Base-by-base conservation (phyloP, 2,888 invertebrate genomes). In the Thelaira solivaga region DNA sequence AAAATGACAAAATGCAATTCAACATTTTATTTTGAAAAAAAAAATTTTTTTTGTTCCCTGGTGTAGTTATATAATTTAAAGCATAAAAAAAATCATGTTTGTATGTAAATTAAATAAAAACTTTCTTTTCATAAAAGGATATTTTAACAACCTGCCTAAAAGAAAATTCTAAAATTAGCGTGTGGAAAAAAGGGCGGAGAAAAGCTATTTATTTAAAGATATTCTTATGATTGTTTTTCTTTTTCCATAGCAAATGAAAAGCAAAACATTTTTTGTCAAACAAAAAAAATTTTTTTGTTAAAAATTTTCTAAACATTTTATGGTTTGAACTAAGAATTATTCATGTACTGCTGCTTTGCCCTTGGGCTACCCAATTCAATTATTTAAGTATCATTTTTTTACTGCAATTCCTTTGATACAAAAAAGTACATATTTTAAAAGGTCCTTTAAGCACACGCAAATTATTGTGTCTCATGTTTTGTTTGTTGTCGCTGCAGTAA, bases 391-490 rank as follows among this genome's bases (percentile, higher is more conserved):
- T 10, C 16, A 45, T 2, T 57, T 24, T 55, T 67, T 67, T 67
- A 16, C 34, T 34, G 11, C 39, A 51, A 10, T 49, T 18, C 26
- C 26, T n/a, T 31, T 51, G 41, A 13, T n/a, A 5, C 26, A 3
- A n/a, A 34, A 1, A 34, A n/a, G 2, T 4, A 18, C 2, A 3
- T 5, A 29, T 43, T 29, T 65, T 22, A 11, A 68, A 57, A 26
- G 34, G 43, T 55, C 34, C 34, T 45, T 36, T 62, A 2, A 43
- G 65, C n/a, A 51, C 76, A 76, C 57, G 69, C 69, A 76, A 69
- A 16, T 67, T 13, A 6, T 6, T 10, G n/a, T n/a, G 36, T 13
- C 16, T 6, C 22, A 61, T 13, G 13, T 6, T 10, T 39, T n/a
- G 36, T 13, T 39, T 6, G 4, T 4, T 11, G 34, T 11, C n/a